Base-by-base conservation (phyloP, 1,140 invertebrate species). In the Achroia grisella region DNA sequence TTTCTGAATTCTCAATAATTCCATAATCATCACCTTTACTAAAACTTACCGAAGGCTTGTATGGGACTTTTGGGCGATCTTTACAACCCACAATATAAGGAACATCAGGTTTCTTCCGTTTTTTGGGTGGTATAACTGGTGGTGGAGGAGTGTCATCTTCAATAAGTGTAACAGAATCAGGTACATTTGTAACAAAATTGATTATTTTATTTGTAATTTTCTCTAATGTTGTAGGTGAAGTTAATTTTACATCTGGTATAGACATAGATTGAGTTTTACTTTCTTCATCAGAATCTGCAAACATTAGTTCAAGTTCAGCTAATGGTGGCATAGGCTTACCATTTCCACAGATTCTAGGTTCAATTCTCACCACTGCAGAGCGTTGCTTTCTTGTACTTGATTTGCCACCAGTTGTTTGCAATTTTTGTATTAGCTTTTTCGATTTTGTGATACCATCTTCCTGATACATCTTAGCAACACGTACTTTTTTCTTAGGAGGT, bases 241-340 rank as follows among this genome's bases (percentile, higher is more conserved):
- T 35, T 14, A 41, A 39, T 12, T 39, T 32, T 17, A 17, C n/a
- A 10, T 37, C 10, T 17, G 15, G 5, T 10, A 0, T 8, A 14
- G 35, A 5, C 15, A 37, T n/a, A 2, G 17, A n/a, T 37, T 37
- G 14, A 4, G 35, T 23, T 28, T 45, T 11, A 17, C 52, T 23
- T 32, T 65, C 52, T n/a, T 43, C 37, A 41, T 49, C 47, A 28
- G 50, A 48, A 23, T 56, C 51, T 29, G 52, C 59, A 51, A 44
- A 66, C 53, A 66, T 59, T 37, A 34, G 43, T 12, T 66, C 59
- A n/a, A 66, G 46, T 9, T 59, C 56, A 1, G 48, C 17, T 17
- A 62, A 43, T 4, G 59, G 46, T 4, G 62, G 62, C 43, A 62
- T 44, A 8, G 48, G 50, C 34, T 48, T 61, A 13, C 44, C 35